Evolutionary conservation across 2,113 vertebrate genomes (phyloP).

Genomic region (Brachirus orientalis): DNA sequence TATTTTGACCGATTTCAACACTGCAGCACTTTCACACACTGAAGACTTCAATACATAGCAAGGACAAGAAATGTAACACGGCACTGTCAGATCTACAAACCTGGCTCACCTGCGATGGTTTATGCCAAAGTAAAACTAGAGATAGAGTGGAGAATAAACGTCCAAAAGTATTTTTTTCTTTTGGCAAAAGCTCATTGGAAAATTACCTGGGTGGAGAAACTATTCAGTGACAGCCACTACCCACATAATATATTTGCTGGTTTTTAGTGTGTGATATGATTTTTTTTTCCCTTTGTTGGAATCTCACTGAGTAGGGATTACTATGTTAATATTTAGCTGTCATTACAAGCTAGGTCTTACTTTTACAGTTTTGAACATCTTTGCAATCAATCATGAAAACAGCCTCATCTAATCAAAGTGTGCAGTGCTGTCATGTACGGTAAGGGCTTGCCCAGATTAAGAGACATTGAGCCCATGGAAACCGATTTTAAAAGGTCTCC

Average conservation of each 20-base stretch:
- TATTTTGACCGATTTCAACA: constrained; percentile 19
- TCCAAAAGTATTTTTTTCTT: constrained; percentile 4
- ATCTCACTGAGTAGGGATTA: not conserved
- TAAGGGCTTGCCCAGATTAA: not conserved
- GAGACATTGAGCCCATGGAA: not conserved
- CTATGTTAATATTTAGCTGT: not conserved
- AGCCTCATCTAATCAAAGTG: not conserved
- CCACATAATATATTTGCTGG: not conserved
- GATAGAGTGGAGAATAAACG: not conserved
- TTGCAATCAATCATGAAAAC: not conserved
- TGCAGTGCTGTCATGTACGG: not conserved
- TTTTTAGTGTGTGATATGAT: not conserved
- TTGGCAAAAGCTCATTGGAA: not conserved
- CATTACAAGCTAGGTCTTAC: not conserved
- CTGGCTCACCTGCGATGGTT: constrained; percentile 7
- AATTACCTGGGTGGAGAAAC: not conserved
- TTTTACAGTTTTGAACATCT: not conserved
- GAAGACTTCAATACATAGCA: constrained; percentile 23
- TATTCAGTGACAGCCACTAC: not conserved
- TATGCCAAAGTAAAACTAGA: not conserved
- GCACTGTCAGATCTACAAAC: not conserved
- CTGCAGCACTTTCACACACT: constrained; percentile 24
- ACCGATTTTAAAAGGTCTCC: not conserved
- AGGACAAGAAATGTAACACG: constrained; percentile 8
- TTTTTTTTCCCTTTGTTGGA: not conserved